phyloP scores from a whole-genome alignment of 2,797 vertebrate species.

The Garrulus glandarius region DNA sequence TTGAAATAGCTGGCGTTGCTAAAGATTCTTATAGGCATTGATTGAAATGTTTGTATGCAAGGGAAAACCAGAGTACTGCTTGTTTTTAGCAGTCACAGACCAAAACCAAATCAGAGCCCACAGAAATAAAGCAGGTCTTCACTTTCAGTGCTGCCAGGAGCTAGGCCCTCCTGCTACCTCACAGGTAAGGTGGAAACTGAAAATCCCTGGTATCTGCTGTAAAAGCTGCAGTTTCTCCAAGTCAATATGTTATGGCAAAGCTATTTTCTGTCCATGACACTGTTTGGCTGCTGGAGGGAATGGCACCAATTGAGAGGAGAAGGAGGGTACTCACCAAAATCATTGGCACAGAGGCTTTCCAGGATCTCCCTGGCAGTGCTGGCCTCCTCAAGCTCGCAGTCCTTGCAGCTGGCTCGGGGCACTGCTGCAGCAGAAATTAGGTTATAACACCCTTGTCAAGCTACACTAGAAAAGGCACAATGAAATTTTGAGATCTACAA shows the following conservation, averaged over 20 bases:
- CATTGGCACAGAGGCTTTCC: conserved; percentile 82
- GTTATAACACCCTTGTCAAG: neutral
- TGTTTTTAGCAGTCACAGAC: neutral
- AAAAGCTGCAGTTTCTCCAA: neutral
- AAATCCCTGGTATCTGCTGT: neutral
- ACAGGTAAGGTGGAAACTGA: neutral
- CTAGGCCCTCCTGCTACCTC: neutral
- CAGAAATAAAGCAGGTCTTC: neutral
- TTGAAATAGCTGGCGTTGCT: neutral
- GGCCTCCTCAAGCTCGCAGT: conserved; percentile 83
- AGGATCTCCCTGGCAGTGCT: conserved; percentile 79
- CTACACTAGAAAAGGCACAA: neutral
- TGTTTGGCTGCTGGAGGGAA: neutral
- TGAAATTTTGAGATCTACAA: neutral
- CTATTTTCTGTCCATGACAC: neutral
- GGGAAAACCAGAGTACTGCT: neutral
- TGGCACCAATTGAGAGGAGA: neutral
- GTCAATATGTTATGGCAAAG: neutral
- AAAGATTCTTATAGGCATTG: neutral
- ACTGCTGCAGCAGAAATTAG: conserved; percentile 65
- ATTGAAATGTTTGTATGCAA: neutral
- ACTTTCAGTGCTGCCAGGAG: neutral
- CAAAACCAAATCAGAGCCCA: neutral
- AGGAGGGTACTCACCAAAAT: conserved; percentile 80
- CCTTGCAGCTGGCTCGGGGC: conserved; percentile 83